Base-by-base conservation (phyloP, 2,888 invertebrate species). In the Athalia rosae region DNA sequence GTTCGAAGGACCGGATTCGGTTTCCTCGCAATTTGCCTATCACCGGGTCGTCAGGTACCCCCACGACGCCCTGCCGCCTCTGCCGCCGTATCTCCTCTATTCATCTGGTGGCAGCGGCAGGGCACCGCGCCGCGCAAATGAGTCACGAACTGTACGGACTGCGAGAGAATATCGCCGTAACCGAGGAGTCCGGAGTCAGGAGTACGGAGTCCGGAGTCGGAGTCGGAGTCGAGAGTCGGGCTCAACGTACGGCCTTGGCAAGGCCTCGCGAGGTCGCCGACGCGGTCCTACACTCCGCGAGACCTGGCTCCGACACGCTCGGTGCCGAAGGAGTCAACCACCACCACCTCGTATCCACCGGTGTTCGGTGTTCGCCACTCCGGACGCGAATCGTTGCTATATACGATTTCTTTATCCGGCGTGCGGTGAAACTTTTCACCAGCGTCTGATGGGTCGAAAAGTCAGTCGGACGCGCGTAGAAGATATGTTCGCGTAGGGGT, bases 191-290 rank as follows among this genome's bases (percentile, higher is more conserved):
- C 28, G 28, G 28, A 28, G 28, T 28, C 28, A 28, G 28, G 28
- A 28, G 28, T 28, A 28, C 28, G 28, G 28, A 28, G 28, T 28
- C 28, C 28, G 28, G 28, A 28, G 28, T 28, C 28, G n/a, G n/a
- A n/a, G n/a, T n/a, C n/a, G 67, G 71, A 71, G 71, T 56, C 58
- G 58, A 71, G 83, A 80, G 80, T 83, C 80, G 84, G 85, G 87
- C 89, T 89, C 87, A 89, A 88, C 85, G 88, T 86, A 88, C 89
- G 89, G 85, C 89, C 89, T 89, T 89, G 89, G 86, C 82, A 87
- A 85, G 88, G 85, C 89, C 89, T 89, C 88, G 89, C 87, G 86
- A 87, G 89, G 89, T 89, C 88, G 85, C 87, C 87, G 88, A 89
- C 89, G 87, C 87, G 87, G 86, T 85, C 87, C 85, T 82, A 83